Evolutionary conservation across 2,113 vertebrate genomes (phyloP), one percentile per base, ranked within the genome.

Genomic region (Thymallus thymallus): DNA sequence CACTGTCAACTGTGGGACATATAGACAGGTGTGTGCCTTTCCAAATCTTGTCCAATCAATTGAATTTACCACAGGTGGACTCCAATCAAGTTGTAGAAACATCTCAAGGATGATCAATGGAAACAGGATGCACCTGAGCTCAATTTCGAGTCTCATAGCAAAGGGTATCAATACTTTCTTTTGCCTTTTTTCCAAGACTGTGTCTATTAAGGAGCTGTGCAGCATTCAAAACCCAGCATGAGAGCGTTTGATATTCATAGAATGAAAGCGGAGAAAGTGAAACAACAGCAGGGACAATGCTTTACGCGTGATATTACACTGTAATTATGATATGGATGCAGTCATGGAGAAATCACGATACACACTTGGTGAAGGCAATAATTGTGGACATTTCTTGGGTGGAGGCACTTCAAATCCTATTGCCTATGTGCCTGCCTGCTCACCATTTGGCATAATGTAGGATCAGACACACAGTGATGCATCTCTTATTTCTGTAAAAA

Each of bases 181-280:
- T 26, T 26, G n/a, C 26, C 26, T 26, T 26, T 66, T 66, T 35
- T 45, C 68, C 73, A 75, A 32, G 29, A 56, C 71, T 78, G 79
- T 85, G 80, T 80, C 83, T 79, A 79, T 71, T 81, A 84, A 79
- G 76, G 84, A 87, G 81, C 85, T 77, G 85, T 77, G 81, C 85
- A 81, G 90, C 88, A 90, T 92, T 91, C 83, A 72, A 82, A 76
- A 83, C 90, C 73, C 91, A 92, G 92, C 88, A 14, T 90, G 91
- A 86, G 80, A 80, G 82, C 87, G 90, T 92, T 91, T 91, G 87
- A 91, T 93, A 92, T 93, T 93, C 92, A 93, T 93, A 80, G 91
- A 92, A 89, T 84, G 77, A 82, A 86, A 89, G 88, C 86, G 77
- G 82, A 81, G 84, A 85, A 86, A 88, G 85, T 88, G 84, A 89